phyloP scores from a whole-genome alignment of 2,113 vertebrate species.

The Xenopus laevis region DNA sequence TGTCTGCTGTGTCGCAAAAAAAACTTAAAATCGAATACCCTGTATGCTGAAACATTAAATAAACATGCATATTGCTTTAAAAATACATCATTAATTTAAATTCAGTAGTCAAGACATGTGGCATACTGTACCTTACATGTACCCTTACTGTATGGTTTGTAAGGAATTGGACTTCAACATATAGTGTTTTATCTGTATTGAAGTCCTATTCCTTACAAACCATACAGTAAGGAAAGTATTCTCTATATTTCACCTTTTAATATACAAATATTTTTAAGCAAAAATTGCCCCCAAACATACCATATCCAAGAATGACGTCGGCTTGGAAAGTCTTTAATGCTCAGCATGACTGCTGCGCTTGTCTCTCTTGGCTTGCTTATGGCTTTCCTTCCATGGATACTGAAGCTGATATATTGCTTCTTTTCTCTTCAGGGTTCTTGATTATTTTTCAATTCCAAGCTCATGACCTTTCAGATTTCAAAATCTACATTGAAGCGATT shows the following conservation, averaged over 20 bases:
- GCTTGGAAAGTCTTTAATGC: constrained; percentile 55
- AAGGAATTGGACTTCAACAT: no score
- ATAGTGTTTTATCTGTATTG: no score
- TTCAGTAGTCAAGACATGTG: no score
- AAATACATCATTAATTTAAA: no score
- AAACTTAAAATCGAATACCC: no score
- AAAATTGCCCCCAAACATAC: constrained; percentile 53
- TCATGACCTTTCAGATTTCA: not conserved
- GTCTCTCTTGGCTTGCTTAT: not conserved
- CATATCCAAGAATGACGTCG: constrained; percentile 71
- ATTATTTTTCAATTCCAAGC: not conserved
- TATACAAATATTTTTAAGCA: not conserved
- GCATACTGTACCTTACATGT: no score
- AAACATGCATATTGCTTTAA: no score
- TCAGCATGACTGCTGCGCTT: constrained; percentile 54
- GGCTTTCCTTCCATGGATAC: not conserved
- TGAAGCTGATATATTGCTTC: not conserved
- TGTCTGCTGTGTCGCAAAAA: no score
- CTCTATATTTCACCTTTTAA: not conserved
- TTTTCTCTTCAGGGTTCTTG: not conserved
- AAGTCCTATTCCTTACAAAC: no score
- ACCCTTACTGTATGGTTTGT: no score
- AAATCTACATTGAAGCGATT: not conserved
- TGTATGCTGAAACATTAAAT: no score
- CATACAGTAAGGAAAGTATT: no score